phyloP scores from a whole-genome alignment of 2,888 invertebrate genomes.

The Villa cingulata region DNA sequence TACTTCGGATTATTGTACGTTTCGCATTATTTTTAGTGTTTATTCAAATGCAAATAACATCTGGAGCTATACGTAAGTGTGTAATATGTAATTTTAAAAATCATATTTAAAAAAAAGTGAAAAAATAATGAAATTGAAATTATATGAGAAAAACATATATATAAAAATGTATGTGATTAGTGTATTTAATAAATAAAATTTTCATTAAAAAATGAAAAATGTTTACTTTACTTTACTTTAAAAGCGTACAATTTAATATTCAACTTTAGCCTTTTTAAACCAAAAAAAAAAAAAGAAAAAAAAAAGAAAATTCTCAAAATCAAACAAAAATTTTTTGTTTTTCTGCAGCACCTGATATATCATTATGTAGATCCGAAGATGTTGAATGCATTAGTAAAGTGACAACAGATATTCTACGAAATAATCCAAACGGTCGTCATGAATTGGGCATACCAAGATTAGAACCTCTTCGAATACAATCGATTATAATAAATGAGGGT shows the following conservation, averaged over 20 bases:
- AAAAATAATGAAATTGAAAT: too few species aligned
- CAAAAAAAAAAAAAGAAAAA: too few species aligned
- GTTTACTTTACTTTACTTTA: too few species aligned
- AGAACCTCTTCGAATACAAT: conserved; percentile 8
- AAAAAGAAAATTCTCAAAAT: too few species aligned
- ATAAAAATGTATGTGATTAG: too few species aligned
- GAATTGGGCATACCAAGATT: conserved; percentile 7
- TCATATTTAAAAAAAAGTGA: too few species aligned
- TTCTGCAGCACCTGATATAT: conserved; percentile 11
- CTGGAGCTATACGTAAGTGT: neutral
- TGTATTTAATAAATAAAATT: too few species aligned
- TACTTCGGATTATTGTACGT: neutral
- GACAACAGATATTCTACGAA: conserved; percentile 10
- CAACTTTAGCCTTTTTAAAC: too few species aligned
- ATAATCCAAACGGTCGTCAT: conserved; percentile 12
- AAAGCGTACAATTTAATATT: too few species aligned
- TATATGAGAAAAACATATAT: too few species aligned
- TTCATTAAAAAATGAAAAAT: too few species aligned
- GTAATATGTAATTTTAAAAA: too few species aligned
- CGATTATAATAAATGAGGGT: conserved; percentile 3
- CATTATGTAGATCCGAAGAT: conserved; percentile 13
- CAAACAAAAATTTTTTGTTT: neutral
- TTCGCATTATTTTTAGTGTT: neutral
- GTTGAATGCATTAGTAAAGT: conserved; percentile 9
- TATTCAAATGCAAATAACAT: neutral